Base-by-base conservation (phyloP, 2,113 vertebrate genomes). In the Entomyzon cyanotis region DNA sequence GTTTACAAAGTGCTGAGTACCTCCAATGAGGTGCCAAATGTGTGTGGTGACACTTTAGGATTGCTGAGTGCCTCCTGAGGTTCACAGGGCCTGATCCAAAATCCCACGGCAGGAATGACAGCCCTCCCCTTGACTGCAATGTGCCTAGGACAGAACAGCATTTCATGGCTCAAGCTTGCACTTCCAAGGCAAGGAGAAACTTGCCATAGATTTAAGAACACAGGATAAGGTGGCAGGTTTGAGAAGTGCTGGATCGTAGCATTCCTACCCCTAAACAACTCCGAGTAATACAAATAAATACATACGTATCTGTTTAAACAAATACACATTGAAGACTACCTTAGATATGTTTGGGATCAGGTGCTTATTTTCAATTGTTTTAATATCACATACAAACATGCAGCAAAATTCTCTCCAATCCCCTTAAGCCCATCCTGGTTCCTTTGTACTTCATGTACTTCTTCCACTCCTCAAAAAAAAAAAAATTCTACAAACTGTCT, bases 1-100 rank as follows among this genome's bases (percentile, higher is more conserved):
- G 76, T 86, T 95, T 95, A 94, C 90, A 89, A 95, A 96, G 88
- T 62, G 88, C 83, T 71, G 86, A 96, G 86, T 82, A 64, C 80
- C 73, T 93, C 69, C 93, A 84, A 84, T 35, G 88, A 95, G 89
- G 93, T 96, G 93, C 77, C 86, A 93, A 74, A 90, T 30, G 76
- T 10, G 60, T 3, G 4, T 41, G 69, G 64, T 90, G 90, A 92
- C 94, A 88, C 75, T 79, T 77, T 12, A 52, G 76, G 46, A 78
- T 55, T 81, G 67, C 75, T 87, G 22, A 89, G 64, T 3, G 11
- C 56, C 73, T 82, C 77, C 65, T 28, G 64, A 89, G 69, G 69
- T 67, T 73, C 3, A 0, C 14, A 63, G 46, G 23, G 71, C 50
- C 78, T 60, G 75, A 94, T 89, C 84, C 81, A 52, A 91, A 87